Evolutionary conservation across 2,113 vertebrate genomes (phyloP), one percentile per base, ranked within the genome.

Genomic region (Cisticola juncidis): DNA sequence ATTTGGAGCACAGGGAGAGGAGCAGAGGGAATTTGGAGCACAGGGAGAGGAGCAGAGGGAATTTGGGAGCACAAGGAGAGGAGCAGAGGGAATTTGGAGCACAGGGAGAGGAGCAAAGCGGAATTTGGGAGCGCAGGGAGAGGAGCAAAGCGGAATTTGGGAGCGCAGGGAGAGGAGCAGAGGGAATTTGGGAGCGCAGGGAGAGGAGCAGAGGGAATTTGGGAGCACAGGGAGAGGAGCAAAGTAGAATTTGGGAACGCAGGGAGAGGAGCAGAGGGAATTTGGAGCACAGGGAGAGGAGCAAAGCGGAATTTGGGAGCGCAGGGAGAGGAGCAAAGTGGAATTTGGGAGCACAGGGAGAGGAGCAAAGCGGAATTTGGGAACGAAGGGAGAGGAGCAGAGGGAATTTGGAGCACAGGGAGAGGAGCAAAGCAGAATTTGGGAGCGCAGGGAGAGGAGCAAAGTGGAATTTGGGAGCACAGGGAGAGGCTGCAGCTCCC

Each of bases 171-270:
- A 38, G 44, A 48, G 1, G 74, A 42, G 69, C 5, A 1, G 4
- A 21, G 1, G 79, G 5, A n/a, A 71, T 14, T 74, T 14, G 25
- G 79, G 7, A n/a, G 19, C 0, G 4, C 3, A 3, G 44, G 60
- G 66, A 38, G 44, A 48, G 1, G 74, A 42, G 69, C 5, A 1
- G 4, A 21, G 1, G 79, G 5, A n/a, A 71, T 14, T 74, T 14
- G 25, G 79, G 7, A n/a, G 19, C 0, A 4, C 3, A 3, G 44
- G 60, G 66, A 38, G 44, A 48, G 1, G 74, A 42, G 69, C 5
- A 1, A 4, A 21, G 1, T n/a, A 74, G 5, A n/a, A 71, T 14
- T 74, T 14, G 25, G 79, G 7, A n/a, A 17, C 0, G 4, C 3
- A 3, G 44, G 60, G 66, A 38, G 44, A 48, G 1, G 74, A 42